Evolutionary conservation across 1,140 invertebrate species (phyloP).

Genomic region (Mercenaria mercenaria): DNA sequence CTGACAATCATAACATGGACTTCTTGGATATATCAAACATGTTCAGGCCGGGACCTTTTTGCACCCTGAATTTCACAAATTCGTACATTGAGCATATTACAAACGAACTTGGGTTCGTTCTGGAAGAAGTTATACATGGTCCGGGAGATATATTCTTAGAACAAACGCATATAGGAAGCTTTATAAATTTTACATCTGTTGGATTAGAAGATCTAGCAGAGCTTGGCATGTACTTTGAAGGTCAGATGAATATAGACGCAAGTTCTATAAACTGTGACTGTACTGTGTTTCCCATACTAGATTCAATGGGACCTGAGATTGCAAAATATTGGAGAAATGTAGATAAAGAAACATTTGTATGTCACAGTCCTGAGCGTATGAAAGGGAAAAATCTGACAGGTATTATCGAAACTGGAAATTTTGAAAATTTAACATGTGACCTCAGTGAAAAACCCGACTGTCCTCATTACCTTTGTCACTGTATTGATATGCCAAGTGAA

Average conservation of each 20-base stretch:
- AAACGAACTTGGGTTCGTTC: neutral
- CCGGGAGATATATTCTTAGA: slow-evolving; percentile 10
- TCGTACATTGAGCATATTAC: neutral
- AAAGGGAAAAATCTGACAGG: neutral
- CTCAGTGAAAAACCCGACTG: neutral
- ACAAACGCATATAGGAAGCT: slow-evolving; percentile 1
- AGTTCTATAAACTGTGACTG: slow-evolving; percentile 40
- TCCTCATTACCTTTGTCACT: slow-evolving; percentile 5
- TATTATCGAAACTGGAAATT: neutral
- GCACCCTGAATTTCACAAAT: slow-evolving; percentile 18
- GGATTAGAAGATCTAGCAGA: slow-evolving; percentile 1
- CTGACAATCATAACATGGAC: neutral
- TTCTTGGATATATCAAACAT: slow-evolving; percentile 29
- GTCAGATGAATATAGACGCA: neutral
- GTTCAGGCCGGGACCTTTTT: slow-evolving; percentile 22
- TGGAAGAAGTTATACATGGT: neutral
- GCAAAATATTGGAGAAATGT: neutral
- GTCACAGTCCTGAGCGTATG: slow-evolving; percentile 9
- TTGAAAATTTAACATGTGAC: slow-evolving; percentile 18
- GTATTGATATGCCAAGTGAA: slow-evolving; percentile 31
- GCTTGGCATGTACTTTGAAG: neutral
- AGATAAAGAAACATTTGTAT: neutral
- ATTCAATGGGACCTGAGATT: neutral
- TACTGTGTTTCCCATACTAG: neutral
- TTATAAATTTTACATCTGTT: slow-evolving; percentile 29